phyloP scores from a whole-genome alignment of 2,888 invertebrate species.

The Gastrophysa polygoni region DNA sequence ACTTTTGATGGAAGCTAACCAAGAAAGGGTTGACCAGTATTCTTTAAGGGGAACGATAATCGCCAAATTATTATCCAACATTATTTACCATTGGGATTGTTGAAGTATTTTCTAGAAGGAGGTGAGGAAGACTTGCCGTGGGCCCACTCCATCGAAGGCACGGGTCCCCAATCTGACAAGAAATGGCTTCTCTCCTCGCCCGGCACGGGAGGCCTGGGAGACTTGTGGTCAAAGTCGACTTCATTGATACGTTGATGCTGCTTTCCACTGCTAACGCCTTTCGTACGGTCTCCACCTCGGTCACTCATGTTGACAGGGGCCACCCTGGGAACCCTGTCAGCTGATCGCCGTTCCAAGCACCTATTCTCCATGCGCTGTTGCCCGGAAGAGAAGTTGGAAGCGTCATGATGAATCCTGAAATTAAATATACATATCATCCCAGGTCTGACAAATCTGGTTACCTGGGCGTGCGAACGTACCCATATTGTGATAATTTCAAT shows the following conservation, averaged over 20 bases:
- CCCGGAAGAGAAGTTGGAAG: slow-evolving; percentile 27
- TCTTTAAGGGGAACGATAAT: background rate
- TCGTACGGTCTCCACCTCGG: slow-evolving; percentile 36
- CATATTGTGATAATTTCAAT: too few relatives aligned
- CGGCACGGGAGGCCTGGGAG: slow-evolving; percentile 84
- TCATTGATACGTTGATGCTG: slow-evolving; percentile 48
- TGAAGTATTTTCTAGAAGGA: slow-evolving; percentile 41
- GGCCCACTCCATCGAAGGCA: slow-evolving; percentile 42
- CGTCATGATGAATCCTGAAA: slow-evolving; percentile 53
- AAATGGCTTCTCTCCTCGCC: slow-evolving; percentile 68
- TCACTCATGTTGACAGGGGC: slow-evolving; percentile 48
- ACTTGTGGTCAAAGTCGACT: slow-evolving; percentile 63
- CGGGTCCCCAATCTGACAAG: slow-evolving; percentile 49
- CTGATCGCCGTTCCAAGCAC: slow-evolving; percentile 31
- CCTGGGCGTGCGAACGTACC: too few relatives aligned
- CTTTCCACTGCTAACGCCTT: slow-evolving; percentile 8
- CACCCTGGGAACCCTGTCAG: slow-evolving; percentile 39
- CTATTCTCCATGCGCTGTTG: slow-evolving; percentile 21
- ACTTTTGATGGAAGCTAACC: too few relatives aligned
- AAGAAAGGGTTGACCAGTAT: too few relatives aligned
- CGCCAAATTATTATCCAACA: background rate
- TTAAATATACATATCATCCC: slow-evolving; percentile 17
- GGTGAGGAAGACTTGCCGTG: slow-evolving; percentile 49
- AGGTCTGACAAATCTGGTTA: too few relatives aligned
- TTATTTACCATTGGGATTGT: slow-evolving; percentile 43